Conservation (phyloP, 2,113 vertebrate species). For the Phaethon lepturus region DNA sequence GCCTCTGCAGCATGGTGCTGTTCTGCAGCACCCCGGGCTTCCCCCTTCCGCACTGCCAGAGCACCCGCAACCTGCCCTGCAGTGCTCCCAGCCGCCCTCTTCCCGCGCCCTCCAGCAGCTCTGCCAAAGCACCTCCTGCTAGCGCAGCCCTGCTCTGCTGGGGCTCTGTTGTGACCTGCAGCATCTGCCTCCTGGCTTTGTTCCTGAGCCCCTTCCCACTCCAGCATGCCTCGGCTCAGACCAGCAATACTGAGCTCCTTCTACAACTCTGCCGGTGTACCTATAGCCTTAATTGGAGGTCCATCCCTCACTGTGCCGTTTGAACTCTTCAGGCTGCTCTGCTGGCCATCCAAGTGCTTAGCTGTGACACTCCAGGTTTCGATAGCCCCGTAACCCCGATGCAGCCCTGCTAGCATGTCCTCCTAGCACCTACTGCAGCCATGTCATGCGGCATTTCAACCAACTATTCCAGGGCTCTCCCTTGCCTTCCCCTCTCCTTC, state of each 20-base stretch:
- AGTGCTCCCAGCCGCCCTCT: background rate
- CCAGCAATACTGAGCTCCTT: background rate
- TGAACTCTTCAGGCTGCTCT: background rate
- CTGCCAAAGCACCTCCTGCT: background rate
- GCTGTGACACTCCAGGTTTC: background rate
- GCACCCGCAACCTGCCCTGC: background rate
- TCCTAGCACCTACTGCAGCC: background rate
- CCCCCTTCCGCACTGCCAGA: background rate
- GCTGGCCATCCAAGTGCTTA: background rate
- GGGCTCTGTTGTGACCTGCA: background rate
- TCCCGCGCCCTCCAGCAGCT: background rate
- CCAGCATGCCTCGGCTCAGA: fast-evolving
- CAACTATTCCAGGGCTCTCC: background rate
- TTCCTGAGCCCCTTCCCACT: background rate
- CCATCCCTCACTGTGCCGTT: background rate
- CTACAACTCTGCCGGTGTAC: background rate
- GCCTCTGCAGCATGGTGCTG: fast-evolving
- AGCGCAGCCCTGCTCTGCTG: background rate
- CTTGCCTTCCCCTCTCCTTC: background rate
- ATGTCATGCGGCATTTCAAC: constrained; percentile 7
- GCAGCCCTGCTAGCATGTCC: background rate
- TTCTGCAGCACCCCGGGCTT: background rate
- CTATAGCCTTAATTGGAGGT: background rate
- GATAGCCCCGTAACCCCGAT: background rate
- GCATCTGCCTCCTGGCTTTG: background rate